Base-by-base conservation (phyloP, 2,888 invertebrate genomes). In the Zygogramma bicolorata region DNA sequence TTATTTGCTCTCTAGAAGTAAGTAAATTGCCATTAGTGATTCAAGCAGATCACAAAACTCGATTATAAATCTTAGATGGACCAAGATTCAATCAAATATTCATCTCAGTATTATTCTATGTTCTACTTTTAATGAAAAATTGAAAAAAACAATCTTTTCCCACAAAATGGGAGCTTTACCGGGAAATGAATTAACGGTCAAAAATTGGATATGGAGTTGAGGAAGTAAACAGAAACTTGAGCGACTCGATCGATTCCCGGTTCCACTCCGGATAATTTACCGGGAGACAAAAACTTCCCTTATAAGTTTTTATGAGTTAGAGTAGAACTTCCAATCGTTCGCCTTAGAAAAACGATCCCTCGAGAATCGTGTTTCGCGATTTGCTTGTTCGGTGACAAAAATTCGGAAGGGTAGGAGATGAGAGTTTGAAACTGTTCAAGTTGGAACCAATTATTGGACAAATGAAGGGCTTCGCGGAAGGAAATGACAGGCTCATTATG, bases 211-310 rank as follows among this genome's bases (percentile, higher is more conserved):
- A 40, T 34, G n/a, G 61, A n/a, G 61, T 22, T 13, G 40, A 3
- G 40, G 40, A n/a, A 61, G 40, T 61, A 61, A 61, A 61, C 61
- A 61, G 34, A 22, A 61, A 61, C 61, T 61, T 22, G n/a, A 29
- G 29, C 25, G 27, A 61, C 38, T 40, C 40, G 61, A 61, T 61
- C 38, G 61, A 22, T 61, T 34, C 38, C 22, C 3, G 34, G 3
- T 3, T 7, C 34, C 15, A 59, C 59, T 59, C 34, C 34, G 59
- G 59, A 59, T 59, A 59, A 59, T 59, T 59, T 61, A 15, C 38
- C 20, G 22, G 1, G 27, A 22, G 61, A 61, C 61, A 61, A 61
- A 61, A 61, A 61, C 34, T 61, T 53, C n/a, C 38, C 61, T 38
- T 10, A 38, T 59, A 40, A 61, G 38, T 61, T 61, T 61, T 61